Evolutionary conservation across 2,888 invertebrate genomes (phyloP).

Genomic region (Volucella bombylans): DNA sequence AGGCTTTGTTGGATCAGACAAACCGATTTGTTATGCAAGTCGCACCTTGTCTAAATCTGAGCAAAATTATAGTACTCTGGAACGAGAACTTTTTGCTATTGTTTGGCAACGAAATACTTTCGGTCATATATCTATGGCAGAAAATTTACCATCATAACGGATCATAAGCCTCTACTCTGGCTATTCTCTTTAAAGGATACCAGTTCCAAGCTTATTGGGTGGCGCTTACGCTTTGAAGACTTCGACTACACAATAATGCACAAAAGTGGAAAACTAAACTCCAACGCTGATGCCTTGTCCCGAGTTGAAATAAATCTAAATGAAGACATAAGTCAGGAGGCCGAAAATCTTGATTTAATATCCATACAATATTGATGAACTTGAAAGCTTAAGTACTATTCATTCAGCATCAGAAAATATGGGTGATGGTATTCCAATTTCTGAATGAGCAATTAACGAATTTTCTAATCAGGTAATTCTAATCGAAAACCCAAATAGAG

Average conservation of each 20-base stretch:
- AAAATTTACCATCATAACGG: constrained; percentile 32
- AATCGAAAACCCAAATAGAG: background rate
- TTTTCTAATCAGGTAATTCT: constrained; percentile 22
- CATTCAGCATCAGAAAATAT: constrained; percentile 7
- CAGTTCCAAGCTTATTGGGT: constrained; percentile 35
- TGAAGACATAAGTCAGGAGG: background rate
- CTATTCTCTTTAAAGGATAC: constrained; percentile 32
- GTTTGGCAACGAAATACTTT: constrained; percentile 21
- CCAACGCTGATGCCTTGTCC: constrained; percentile 66
- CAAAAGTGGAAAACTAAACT: constrained; percentile 67
- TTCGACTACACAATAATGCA: constrained; percentile 71
- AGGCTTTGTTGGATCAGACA: constrained; percentile 44
- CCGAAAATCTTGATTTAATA: background rate
- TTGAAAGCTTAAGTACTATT: background rate
- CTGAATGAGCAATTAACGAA: constrained; percentile 17
- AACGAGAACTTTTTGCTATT: constrained; percentile 19
- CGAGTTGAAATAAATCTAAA: constrained; percentile 18
- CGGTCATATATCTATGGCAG: constrained; percentile 4
- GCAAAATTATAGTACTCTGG: background rate
- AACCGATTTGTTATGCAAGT: constrained; percentile 58
- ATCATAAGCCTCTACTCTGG: constrained; percentile 41
- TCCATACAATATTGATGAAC: constrained; percentile 19
- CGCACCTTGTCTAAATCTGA: constrained; percentile 44
- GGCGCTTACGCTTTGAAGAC: constrained; percentile 69
- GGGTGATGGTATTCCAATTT: constrained; percentile 38